Evolutionary conservation across 2,113 vertebrate species (phyloP).

Genomic region (Dasyurus viverrinus): DNA sequence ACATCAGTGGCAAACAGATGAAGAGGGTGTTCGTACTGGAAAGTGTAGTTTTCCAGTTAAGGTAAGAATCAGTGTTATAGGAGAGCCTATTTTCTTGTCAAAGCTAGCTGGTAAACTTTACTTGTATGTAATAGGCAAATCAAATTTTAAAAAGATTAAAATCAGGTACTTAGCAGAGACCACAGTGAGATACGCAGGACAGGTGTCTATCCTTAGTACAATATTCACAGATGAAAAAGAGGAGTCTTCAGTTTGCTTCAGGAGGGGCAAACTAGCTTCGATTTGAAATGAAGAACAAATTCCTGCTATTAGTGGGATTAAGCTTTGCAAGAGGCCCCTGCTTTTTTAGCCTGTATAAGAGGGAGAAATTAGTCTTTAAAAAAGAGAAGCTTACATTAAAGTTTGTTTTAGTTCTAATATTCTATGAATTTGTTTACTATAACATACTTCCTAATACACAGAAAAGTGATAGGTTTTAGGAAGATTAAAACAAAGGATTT

Average conservation of each 20-base stretch:
- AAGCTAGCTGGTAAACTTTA: not conserved
- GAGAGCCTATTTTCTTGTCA: not conserved
- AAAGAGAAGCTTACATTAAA: too few relatives aligned
- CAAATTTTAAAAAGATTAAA: conserved; percentile 46
- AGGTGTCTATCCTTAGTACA: not conserved
- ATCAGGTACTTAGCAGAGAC: not conserved
- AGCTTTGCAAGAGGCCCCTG: not conserved
- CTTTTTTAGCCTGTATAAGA: not conserved
- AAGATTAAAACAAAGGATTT: conserved; percentile 39
- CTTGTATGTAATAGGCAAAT: conserved; percentile 47
- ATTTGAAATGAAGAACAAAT: not conserved
- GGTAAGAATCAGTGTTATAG: conserved; percentile 85
- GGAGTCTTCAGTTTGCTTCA: too few relatives aligned
- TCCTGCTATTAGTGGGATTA: not conserved
- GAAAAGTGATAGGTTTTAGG: conserved; percentile 6
- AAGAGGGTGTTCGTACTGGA: conserved; percentile 96
- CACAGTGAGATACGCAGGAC: not conserved
- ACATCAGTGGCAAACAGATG: conserved; percentile 99
- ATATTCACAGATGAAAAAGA: not conserved
- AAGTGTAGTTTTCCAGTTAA: conserved; percentile 99
- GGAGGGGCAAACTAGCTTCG: not conserved
- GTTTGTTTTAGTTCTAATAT: not conserved
- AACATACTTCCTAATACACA: not conserved
- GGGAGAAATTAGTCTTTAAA: too few relatives aligned
- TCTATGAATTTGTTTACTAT: not conserved